phyloP scores from a whole-genome alignment of 1,140 invertebrate genomes.

The Pachypeltis micranthus region DNA sequence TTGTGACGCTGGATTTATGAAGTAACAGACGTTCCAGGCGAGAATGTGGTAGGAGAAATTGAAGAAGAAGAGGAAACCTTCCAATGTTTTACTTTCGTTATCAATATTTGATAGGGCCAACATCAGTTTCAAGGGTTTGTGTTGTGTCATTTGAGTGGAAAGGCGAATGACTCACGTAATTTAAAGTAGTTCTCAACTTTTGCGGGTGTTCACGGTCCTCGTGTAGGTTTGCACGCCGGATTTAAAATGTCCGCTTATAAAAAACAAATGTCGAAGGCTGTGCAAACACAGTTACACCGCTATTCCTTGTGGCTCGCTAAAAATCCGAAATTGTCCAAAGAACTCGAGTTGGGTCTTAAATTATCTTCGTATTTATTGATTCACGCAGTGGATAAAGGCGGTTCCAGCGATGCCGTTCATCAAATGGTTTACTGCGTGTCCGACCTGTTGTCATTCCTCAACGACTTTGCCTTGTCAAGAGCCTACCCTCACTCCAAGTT shows the following conservation, averaged over 20 bases:
- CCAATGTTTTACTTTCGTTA: too few species aligned
- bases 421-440: not conserved
- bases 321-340: not conserved
- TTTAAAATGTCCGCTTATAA: not conserved
- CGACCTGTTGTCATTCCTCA: not conserved
- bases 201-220: too few species aligned
- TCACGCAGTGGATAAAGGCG: not conserved
- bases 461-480: not conserved
- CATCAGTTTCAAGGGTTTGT: too few species aligned
- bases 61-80: too few species aligned
- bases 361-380: not conserved
- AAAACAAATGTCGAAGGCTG: not conserved
- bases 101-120: too few species aligned
- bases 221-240: too few species aligned
- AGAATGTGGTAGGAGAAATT: too few species aligned
- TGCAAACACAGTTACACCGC: not conserved
- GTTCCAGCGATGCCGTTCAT: not conserved
- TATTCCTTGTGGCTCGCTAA: not conserved
- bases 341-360: not conserved
- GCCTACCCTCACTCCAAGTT: not conserved
- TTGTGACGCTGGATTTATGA: too few species aligned
- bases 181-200: too few species aligned
- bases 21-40: too few species aligned
- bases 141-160: too few species aligned
- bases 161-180: too few species aligned